These are phyloP conservation scores for Melanerpes formicivorus DNA, from an alignment of 2,113 vertebrate genomes.

Conservation along the genomic window DNA sequence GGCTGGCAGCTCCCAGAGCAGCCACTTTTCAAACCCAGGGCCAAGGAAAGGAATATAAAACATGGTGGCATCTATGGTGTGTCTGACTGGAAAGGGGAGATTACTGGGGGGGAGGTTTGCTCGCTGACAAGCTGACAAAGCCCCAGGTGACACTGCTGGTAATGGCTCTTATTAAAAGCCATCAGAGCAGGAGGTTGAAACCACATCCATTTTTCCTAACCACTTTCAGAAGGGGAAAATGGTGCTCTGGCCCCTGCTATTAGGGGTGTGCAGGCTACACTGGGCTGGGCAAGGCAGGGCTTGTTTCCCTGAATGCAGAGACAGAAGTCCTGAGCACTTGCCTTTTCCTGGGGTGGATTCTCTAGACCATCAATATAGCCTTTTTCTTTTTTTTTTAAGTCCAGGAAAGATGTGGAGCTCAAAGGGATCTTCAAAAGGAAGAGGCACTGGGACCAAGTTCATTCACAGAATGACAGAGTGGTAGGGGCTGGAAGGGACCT, in stretches of 20 bases:
- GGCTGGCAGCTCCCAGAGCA: background rate
- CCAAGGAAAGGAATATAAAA: background rate
- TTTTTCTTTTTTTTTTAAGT: background rate
- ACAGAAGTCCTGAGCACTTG: background rate
- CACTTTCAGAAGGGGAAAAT: background rate
- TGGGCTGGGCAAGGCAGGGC: background rate
- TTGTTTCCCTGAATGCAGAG: background rate
- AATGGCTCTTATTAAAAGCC: conserved; percentile 29
- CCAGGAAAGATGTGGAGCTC: background rate
- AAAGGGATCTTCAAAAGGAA: background rate
- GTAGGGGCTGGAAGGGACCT: too few species aligned
- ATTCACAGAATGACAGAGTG: too few species aligned
- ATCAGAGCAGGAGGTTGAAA: conserved; percentile 9
- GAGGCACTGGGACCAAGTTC: background rate
- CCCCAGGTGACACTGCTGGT: background rate
- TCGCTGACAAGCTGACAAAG: background rate
- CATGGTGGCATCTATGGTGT: background rate
- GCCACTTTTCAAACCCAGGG: fast-evolving
- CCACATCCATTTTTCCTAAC: background rate
- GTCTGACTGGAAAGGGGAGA: background rate
- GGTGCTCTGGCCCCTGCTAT: background rate
- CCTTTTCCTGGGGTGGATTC: fast-evolving
- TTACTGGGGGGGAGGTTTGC: background rate
- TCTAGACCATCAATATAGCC: background rate
- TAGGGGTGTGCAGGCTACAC: background rate